These are phyloP conservation scores for Mythimna lalbum DNA, from an alignment of 2,888 invertebrate genomes.

Conservation along the genomic window DNA sequence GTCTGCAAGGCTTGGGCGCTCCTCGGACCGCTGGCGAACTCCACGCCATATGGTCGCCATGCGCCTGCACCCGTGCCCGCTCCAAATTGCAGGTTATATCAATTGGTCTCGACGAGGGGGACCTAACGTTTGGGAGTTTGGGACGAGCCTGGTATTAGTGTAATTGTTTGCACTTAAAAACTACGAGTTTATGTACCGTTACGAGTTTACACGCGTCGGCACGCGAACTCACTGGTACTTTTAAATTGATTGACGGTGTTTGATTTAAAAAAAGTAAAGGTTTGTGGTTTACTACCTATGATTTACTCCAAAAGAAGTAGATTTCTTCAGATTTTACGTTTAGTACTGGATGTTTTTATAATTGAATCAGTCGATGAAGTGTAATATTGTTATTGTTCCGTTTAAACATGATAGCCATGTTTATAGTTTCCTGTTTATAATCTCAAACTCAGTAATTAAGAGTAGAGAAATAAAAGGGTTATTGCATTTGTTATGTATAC, in stretches of 20 bases:
- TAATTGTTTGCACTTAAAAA: slow-evolving; percentile 64
- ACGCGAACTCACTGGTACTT: slow-evolving; percentile 23
- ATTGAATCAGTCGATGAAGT: not conserved
- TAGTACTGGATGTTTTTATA: not conserved
- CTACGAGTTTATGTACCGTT: slow-evolving; percentile 60
- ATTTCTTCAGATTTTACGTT: not conserved
- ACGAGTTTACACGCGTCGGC: slow-evolving; percentile 61
- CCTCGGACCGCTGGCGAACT: slow-evolving; percentile 72
- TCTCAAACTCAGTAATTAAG: not conserved
- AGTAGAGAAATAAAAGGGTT: no score
- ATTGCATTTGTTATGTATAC: no score
- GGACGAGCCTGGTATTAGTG: slow-evolving; percentile 67
- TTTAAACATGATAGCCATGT: not conserved
- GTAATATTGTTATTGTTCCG: not conserved
- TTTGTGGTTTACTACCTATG: not conserved
- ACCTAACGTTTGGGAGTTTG: slow-evolving; percentile 63
- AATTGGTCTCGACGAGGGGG: slow-evolving; percentile 82
- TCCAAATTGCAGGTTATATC: slow-evolving; percentile 88
- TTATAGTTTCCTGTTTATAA: not conserved
- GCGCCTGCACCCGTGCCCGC: slow-evolving; percentile 79
- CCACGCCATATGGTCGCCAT: slow-evolving; percentile 84
- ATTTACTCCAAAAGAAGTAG: not conserved
- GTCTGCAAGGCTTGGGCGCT: slow-evolving; percentile 74
- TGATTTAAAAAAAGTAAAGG: not conserved
- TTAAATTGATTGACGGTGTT: not conserved